Conservation (phyloP, 2,113 vertebrate species). For the Prionailurus viverrinus region DNA sequence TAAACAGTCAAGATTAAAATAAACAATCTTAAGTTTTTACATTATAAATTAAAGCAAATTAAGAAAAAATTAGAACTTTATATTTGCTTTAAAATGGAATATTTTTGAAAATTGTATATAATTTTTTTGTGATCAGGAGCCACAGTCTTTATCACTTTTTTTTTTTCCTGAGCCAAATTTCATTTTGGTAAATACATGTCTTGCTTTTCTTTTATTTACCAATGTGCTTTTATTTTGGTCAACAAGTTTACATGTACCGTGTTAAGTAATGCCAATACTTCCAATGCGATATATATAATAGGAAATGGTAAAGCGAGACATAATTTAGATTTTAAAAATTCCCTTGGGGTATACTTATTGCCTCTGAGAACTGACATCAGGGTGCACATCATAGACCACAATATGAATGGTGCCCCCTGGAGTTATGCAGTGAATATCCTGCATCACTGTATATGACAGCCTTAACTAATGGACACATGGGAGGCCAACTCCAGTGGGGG, state of each 20-base stretch:
- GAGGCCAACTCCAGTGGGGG: neutral
- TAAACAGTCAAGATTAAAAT: constrained; percentile 6
- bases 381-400: neutral
- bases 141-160: neutral
- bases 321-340: constrained; percentile 36
- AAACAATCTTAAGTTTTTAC: neutral
- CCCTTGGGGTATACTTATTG: neutral
- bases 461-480: neutral
- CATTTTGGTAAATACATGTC: neutral
- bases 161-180: neutral
- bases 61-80: neutral
- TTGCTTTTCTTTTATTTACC: constrained; percentile 5
- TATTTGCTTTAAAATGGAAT: neutral
- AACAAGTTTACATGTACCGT: neutral
- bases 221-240: neutral
- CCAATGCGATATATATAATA: neutral
- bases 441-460: neutral
- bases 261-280: neutral
- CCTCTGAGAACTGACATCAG: neutral
- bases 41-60: constrained; percentile 44
- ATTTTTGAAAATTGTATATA: neutral
- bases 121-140: neutral
- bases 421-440: neutral
- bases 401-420: neutral
- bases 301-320: neutral